These are phyloP conservation scores for Ametastegia equiseti DNA, from an alignment of 2,888 invertebrate genomes.

Conservation along the genomic window DNA sequence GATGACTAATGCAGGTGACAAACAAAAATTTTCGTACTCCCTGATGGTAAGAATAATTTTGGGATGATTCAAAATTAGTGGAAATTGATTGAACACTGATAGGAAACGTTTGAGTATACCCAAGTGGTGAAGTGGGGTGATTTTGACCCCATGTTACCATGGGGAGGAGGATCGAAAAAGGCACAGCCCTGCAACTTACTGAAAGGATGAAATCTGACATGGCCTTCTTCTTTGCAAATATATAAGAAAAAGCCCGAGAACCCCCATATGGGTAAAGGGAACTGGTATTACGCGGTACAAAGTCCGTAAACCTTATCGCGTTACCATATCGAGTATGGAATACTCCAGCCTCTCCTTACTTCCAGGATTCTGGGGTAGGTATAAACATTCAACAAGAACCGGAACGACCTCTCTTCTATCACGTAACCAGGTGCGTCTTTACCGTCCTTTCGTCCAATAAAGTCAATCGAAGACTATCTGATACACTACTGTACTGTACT, in stretches of 20 bases:
- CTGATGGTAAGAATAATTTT: too few species aligned
- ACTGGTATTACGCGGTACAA: conserved; percentile 22
- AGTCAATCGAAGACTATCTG: background rate
- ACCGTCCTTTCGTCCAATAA: background rate
- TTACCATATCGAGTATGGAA: conserved; percentile 30
- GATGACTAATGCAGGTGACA: too few species aligned
- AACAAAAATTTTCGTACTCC: too few species aligned
- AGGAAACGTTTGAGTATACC: too few species aligned
- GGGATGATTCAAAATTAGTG: too few species aligned
- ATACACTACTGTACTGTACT: too few species aligned
- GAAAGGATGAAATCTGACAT: conserved; percentile 12
- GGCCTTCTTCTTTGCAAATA: background rate
- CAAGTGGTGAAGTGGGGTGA: too few species aligned
- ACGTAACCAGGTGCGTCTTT: conserved; percentile 43
- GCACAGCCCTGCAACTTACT: background rate
- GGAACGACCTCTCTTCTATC: conserved; percentile 46
- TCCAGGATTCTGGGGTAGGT: conserved; percentile 9
- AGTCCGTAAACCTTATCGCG: conserved; percentile 28
- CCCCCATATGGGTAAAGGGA: conserved; percentile 12
- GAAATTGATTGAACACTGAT: too few species aligned
- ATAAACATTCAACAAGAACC: conserved; percentile 35
- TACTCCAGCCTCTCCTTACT: background rate
- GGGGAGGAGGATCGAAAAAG: too few species aligned
- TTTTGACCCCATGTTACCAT: too few species aligned
- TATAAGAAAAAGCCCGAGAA: too few species aligned